Evolutionary conservation across 2,113 vertebrate genomes (phyloP), one percentile per base, ranked within the genome.

Genomic region (Rissa tridactyla): DNA sequence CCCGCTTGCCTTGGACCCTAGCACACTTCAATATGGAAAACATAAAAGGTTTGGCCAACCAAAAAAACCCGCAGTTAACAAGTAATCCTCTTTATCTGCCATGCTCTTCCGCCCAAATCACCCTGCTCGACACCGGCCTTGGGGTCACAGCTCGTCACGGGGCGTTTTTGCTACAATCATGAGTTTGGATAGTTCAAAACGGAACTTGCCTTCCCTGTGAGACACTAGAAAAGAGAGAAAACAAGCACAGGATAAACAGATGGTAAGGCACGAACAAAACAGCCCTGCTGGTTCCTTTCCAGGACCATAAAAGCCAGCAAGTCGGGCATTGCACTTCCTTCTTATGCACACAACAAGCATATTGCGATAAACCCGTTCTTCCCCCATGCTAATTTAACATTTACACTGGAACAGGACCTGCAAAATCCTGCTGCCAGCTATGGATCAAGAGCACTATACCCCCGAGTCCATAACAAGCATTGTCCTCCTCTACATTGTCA

Each of bases 161-260:
- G 88, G 70, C 0, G 98, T 98, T 91, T 97, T 98, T 86, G 99
- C 99, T 42, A 99, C 98, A 9, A 98, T 94, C 73, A 98, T 97
- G 73, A 99, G 96, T 76, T 99, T 99, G 93, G 99, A 99, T 38
- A 99, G 99, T 71, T 99, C 98, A 0, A 99, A 98, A 12, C 86
- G 99, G 98, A 99, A 99, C 81, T 98, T 98, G 27, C 99, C 99
- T 15, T 99, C 98, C 80, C 94, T 99, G 92, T 99, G 99, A 70
- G 98, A 97, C 97, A 99, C 99, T 99, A 77, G 17, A 89, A 89
- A 93, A 72, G 85, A 86, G 90, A 94, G 85, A 85, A 71, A 61
- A 72, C 29, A 57, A 32, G 26, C 6, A 9, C 11, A 5, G 81
- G 61, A 12, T 89, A 60, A 96, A 75, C 93, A 88, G 90, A 62